A percentile compares a stretch with the other conserved stretches of the same genome.
Conservation (phyloP, 2,797 vertebrate species). For the Lophius americanus region DNA sequence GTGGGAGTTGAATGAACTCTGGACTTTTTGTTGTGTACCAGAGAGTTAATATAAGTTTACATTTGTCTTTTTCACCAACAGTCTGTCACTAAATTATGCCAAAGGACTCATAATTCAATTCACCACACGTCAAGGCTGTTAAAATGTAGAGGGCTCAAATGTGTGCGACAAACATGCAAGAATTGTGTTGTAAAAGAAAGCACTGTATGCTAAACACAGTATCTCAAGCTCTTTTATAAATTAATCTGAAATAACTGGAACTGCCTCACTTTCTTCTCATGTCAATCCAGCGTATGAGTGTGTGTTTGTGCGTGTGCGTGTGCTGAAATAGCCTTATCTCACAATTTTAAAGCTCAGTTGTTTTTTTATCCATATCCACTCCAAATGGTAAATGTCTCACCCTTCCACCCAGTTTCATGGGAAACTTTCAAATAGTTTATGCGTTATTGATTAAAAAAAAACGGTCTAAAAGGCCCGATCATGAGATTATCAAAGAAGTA, state of each 20-base stretch:
- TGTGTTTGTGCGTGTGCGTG: constrained; percentile 1
- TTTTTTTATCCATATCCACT: too few relatives aligned
- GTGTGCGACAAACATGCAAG: constrained; percentile 61
- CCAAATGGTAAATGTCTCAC: too few relatives aligned
- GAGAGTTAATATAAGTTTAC: constrained; percentile 63
- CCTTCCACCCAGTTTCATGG: too few relatives aligned
- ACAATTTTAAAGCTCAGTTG: too few relatives aligned
- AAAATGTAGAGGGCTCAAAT: constrained; percentile 68
- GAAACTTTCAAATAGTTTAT: too few relatives aligned
- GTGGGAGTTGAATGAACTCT: too few relatives aligned
- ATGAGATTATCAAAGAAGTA: too few relatives aligned
- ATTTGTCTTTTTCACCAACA: constrained; percentile 71
- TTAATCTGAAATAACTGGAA: constrained; percentile 56
- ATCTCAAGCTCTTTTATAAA: constrained; percentile 80
- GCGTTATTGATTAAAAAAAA: too few relatives aligned
- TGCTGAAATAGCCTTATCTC: too few relatives aligned
- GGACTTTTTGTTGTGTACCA: constrained; percentile 5
- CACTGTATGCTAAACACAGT: constrained; percentile 67
- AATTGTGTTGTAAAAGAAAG: constrained; percentile 69
- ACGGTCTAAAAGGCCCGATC: too few relatives aligned
- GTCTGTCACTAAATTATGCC: constrained; percentile 82
- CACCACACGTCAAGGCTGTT: constrained; percentile 68
- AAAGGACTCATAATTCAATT: constrained; percentile 77
- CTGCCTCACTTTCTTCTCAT: constrained; percentile 28
- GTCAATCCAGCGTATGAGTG: neutral